Base-by-base conservation (phyloP, 2,888 invertebrate genomes). In the Dyspetes luteomarginatus region DNA sequence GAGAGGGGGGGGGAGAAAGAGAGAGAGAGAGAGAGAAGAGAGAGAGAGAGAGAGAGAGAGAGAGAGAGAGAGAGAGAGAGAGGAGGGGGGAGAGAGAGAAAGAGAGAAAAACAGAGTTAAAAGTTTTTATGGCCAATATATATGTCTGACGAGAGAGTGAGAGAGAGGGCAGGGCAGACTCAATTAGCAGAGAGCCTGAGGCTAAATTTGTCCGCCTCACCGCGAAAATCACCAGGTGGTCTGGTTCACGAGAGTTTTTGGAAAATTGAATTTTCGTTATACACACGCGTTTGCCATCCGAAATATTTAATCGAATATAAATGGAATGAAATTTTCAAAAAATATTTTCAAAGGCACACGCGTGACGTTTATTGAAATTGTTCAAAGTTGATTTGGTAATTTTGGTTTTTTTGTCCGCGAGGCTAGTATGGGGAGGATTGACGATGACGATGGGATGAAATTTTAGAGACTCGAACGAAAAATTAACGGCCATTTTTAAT, bases 121-220 rank as follows among this genome's bases (percentile, higher is more conserved):
- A 71, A 64, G 64, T 77, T 77, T 56, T 36, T 36, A 50, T 17
- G 24, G 45, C 45, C 52, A 17, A 64, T 64, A 69, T 45, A 50
- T 22, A 24, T 19, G 15, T 15, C 5, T 62, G 55, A 36, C 17
- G 28, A 15, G 9, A 24, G 4, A 12, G 45, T 12, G 36, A 36
- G 36, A 4, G 12, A 36, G 4, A 12, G 36, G 12, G 36, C 9
- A 36, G 28, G 36, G 62, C 52, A 24, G 36, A 65, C 65, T 71
- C 77, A 64, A 65, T 77, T 71, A 71, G 26, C 36, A 24, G 64
- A 26, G 41, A 50, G 56, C 69, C 64, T 2, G 62, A 41, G 41
- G 77, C 55, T 48, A n/a, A 56, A 56, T 77, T 77, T 71, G 71
- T 52, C 55, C 68, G 60, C 22, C 17, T 19, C 68, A n/a, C 62